A percentile compares a stretch with the other conserved stretches of the same genome.
Evolutionary conservation across 2,888 invertebrate genomes (phyloP).

Genomic region (Calliopum simillimum): DNA sequence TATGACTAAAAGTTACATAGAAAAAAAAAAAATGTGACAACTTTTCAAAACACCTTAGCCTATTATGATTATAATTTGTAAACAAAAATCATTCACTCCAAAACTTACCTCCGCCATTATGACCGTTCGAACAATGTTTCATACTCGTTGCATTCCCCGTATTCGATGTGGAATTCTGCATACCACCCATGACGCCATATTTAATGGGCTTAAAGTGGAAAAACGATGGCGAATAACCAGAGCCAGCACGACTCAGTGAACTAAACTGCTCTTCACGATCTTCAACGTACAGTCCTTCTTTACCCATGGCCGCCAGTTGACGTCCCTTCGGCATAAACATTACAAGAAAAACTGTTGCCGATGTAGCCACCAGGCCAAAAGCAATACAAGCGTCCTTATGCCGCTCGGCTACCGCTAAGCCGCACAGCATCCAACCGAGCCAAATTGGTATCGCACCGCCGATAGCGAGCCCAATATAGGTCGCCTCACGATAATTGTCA

Average conservation of each 20-base stretch:
- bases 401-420: slow-evolving; percentile 80
- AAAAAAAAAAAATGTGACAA: slow-evolving; percentile 19
- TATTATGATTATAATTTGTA: background rate
- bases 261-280: slow-evolving; percentile 87
- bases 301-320: slow-evolving; percentile 91
- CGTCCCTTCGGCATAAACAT: slow-evolving; percentile 96
- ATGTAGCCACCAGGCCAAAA: slow-evolving; percentile 87
- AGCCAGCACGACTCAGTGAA: slow-evolving; percentile 80
- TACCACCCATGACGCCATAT: slow-evolving; percentile 75
- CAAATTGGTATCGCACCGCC: slow-evolving; percentile 89
- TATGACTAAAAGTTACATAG: too few species aligned
- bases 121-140: slow-evolving; percentile 68
- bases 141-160: slow-evolving; percentile 67
- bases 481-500: slow-evolving; percentile 93
- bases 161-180: slow-evolving; percentile 67
- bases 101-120: slow-evolving; percentile 63
- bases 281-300: slow-evolving; percentile 85
- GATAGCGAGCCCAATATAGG: slow-evolving; percentile 90
- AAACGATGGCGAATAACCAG: slow-evolving; percentile 91
- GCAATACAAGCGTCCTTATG: slow-evolving; percentile 90
- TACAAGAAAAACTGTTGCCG: slow-evolving; percentile 86
- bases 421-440: slow-evolving; percentile 87
- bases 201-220: slow-evolving; percentile 93
- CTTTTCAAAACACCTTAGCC: background rate
- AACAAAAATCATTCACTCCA: too few species aligned